Conservation (phyloP, 2,888 invertebrate genomes). For the Alsophila aescularia region DNA sequence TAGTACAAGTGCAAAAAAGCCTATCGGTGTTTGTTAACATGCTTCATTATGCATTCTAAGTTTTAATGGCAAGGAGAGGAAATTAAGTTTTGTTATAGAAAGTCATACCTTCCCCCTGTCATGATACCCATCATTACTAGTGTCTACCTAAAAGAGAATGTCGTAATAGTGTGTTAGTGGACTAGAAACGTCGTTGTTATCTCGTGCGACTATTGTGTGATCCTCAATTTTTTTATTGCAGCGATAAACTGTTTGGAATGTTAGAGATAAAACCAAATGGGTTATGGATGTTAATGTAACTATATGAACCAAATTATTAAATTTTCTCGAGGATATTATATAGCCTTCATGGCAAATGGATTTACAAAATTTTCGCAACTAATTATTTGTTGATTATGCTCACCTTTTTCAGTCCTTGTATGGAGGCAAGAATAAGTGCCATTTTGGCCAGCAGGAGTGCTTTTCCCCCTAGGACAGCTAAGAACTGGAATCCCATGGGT, state of each 20-base stretch:
- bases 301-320: too few species aligned
- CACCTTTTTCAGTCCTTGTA: conserved; percentile 91
- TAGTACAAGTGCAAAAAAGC: conserved; percentile 64
- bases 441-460: conserved; percentile 92
- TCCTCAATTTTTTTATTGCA: conserved; percentile 4
- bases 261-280: conserved; percentile 12
- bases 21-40: conserved; percentile 44
- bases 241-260: neutral
- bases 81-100: conserved; percentile 45
- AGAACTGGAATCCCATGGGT: conserved; percentile 93
- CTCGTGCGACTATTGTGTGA: conserved; percentile 3
- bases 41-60: neutral
- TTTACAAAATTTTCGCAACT: too few species aligned
- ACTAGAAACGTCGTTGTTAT: conserved; percentile 28
- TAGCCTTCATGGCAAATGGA: too few species aligned
- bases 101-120: conserved; percentile 76
- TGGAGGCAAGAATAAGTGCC: conserved; percentile 91
- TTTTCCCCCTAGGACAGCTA: conserved; percentile 92
- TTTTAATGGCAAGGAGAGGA: conserved; percentile 24
- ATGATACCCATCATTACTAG: conserved; percentile 71
- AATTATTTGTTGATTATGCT: conserved; percentile 16
- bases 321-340: too few species aligned
- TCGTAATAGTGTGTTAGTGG: conserved; percentile 47
- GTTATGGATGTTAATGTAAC: neutral
- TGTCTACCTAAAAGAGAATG: conserved; percentile 79